Evolutionary conservation across 2,113 vertebrate species (phyloP), one percentile per base, ranked within the genome.

Genomic region (Archilochus colubris): DNA sequence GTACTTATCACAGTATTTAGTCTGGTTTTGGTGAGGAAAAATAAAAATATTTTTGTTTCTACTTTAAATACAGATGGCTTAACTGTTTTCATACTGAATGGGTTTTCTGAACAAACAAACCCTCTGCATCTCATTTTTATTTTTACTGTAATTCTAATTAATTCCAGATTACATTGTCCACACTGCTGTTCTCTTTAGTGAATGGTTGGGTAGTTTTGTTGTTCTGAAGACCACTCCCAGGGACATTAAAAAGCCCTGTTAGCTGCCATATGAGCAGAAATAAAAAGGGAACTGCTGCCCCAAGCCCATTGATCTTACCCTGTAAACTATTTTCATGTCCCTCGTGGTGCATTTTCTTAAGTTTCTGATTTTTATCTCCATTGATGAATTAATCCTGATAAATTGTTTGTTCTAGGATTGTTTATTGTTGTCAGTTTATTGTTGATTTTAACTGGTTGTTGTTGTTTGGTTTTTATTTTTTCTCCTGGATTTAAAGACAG

Each of bases 61-160:
- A 3, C 46, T 92, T 95, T 51, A 82, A 78, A 61, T 66, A 28
- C 4, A 15, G 6, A 74, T 61, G 38, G 10, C 43, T 77, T 89
- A 82, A 57, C 33, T 61, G 55, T 23, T 91, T 89, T 85, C 61
- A 28, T 80, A 87, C 38, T 24, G 25, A 86, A 70, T 81, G 38
- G 33, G 36, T 94, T 96, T 97, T 95, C 70, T 61, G 81, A 95
- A 90, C 88, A 89, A 96, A 96, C 73, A 88, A 92, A 43, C 10
- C 12, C 4, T 38, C 11, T 79, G 33, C 68, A 31, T 88, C 57
- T 75, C 22, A 14, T 62, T 90, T 62, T 90, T 90, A 23, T 75
- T 93, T 72, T 67, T 46, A 20, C 23, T 50, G 57, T 14, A 15
- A 18, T 28, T 54, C 7, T 38, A 11, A 22, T 25, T 48, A 4